phyloP scores from a whole-genome alignment of 2,113 vertebrate genomes.

The Takifugu bimaculatus region DNA sequence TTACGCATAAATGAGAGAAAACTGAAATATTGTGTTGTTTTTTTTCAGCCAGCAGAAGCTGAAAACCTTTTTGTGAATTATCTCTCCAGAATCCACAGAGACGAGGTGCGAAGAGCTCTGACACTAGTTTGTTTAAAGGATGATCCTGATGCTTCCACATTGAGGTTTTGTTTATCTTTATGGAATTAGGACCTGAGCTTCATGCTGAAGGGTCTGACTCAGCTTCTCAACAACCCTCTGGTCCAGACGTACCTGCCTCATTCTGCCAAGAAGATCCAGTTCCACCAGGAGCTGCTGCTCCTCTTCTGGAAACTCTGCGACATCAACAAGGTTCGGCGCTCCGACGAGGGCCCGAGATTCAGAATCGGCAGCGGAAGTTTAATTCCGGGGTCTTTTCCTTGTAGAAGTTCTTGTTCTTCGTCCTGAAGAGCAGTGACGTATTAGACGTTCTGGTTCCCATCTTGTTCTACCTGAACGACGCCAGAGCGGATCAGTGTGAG shows the following conservation, averaged over 20 bases:
- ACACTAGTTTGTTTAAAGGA: too few relatives aligned
- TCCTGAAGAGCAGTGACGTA: slow-evolving; percentile 96
- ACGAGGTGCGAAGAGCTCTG: slow-evolving; percentile 78
- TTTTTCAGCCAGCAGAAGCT: slow-evolving; percentile 79
- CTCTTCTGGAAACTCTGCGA: slow-evolving; percentile 98
- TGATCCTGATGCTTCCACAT: too few relatives aligned
- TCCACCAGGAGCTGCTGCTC: slow-evolving; percentile 94
- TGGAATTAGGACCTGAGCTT: slow-evolving; percentile 87
- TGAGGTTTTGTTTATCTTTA: too few relatives aligned
- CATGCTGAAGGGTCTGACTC: slow-evolving; percentile 89
- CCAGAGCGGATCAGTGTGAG: slow-evolving; percentile 94
- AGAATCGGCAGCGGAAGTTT: neutral
- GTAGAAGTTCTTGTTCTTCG: slow-evolving; percentile 97
- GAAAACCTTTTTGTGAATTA: slow-evolving; percentile 98
- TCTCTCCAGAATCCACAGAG: slow-evolving; percentile 94
- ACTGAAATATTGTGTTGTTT: neutral
- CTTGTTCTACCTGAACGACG: slow-evolving; percentile 91
- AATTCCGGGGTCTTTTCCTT: neutral
- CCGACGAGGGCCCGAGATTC: neutral
- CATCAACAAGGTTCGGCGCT: slow-evolving; percentile 86
- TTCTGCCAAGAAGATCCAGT: slow-evolving; percentile 95
- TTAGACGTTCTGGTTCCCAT: slow-evolving; percentile 93
- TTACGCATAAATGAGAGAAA: neutral
- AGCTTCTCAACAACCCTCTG: slow-evolving; percentile 90
- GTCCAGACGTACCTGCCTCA: slow-evolving; percentile 94